Conservation (phyloP, 2,113 vertebrate genomes). For the Oreochromis aureus region DNA sequence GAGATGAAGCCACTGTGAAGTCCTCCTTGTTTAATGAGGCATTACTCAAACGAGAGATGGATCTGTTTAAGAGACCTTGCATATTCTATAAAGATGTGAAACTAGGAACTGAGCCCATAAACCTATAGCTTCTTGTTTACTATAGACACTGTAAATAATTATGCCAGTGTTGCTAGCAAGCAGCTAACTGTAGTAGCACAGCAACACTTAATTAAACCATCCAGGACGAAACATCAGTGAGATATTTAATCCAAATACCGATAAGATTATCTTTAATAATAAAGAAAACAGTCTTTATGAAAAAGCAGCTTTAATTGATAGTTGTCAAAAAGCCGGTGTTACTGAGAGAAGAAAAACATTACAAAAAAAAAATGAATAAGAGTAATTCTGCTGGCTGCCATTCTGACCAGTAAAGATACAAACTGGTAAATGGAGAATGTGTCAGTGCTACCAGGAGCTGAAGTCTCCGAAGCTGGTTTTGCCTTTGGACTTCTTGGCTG, state of each 20-base stretch:
- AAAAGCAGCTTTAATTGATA: slow-evolving; percentile 27
- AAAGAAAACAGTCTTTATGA: neutral
- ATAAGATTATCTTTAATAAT: neutral
- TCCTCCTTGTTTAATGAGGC: neutral
- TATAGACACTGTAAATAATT: neutral
- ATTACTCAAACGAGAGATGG: fast-evolving
- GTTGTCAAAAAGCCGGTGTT: neutral
- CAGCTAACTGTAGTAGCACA: neutral
- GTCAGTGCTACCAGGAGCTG: slow-evolving; percentile 86
- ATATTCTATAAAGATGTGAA: neutral
- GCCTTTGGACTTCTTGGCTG: slow-evolving; percentile 81
- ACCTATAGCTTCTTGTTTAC: neutral
- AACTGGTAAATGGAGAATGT: neutral
- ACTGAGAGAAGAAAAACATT: neutral
- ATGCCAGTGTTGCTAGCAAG: neutral
- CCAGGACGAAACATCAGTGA: neutral
- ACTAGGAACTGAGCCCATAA: neutral
- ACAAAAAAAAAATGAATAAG: neutral
- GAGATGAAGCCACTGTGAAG: neutral
- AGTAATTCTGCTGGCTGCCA: neutral
- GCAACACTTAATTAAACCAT: neutral
- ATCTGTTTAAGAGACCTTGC: neutral
- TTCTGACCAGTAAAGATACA: neutral
- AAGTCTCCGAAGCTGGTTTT: slow-evolving; percentile 85
- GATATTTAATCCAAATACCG: neutral